Conservation (phyloP, 2,113 vertebrate species). For the Mesembrinibis cayennensis region DNA sequence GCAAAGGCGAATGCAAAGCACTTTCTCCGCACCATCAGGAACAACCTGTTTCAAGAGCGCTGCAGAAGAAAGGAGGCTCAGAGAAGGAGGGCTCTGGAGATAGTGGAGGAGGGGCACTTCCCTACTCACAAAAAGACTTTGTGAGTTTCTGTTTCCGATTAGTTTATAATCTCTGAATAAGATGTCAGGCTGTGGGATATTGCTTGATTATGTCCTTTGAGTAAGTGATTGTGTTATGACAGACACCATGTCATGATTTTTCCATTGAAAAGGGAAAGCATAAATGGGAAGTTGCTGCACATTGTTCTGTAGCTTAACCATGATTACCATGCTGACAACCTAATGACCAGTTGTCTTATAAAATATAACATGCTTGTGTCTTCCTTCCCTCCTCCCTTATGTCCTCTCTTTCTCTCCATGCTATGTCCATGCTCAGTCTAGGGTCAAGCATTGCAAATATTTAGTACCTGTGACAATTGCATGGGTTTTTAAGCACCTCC, state of each 20-base stretch:
- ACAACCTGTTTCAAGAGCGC: constrained; percentile 61
- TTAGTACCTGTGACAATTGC: not conserved
- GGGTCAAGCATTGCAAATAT: not conserved
- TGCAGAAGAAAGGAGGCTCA: constrained; percentile 58
- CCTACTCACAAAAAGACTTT: not conserved
- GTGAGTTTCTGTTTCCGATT: not conserved
- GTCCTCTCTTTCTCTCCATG: not conserved
- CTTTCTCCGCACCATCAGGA: constrained; percentile 67
- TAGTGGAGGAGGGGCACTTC: not conserved
- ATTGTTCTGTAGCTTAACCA: not conserved
- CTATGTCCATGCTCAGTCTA: not conserved
- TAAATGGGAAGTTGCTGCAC: not conserved
- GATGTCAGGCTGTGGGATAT: not conserved
- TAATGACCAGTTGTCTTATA: not conserved
- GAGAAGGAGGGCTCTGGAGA: constrained; percentile 36
- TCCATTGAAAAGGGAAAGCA: not conserved
- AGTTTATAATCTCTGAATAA: not conserved
- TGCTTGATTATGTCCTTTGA: not conserved
- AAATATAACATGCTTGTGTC: not conserved
- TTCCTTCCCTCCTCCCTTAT: not conserved
- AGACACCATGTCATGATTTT: not conserved
- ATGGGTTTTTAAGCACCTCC: not conserved
- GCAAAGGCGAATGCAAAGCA: constrained; percentile 77
- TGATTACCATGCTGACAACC: not conserved
- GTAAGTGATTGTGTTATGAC: not conserved